A percentile compares a stretch with the other conserved stretches of the same genome.
Conservation (phyloP, 1,140 invertebrate genomes). For the Chionoecetes opilio region DNA sequence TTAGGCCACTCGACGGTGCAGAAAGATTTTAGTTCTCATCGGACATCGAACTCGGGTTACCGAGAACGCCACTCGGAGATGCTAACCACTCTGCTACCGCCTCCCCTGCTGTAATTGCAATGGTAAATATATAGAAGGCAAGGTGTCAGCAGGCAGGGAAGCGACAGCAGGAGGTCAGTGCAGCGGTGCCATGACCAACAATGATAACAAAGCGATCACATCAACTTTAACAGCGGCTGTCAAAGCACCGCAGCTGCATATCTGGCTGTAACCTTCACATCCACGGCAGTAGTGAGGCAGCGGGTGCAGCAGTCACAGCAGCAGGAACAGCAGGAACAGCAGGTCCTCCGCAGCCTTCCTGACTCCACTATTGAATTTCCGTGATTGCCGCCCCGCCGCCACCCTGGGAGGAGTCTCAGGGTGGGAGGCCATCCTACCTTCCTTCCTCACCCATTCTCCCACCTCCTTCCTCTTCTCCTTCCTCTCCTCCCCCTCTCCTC, state of each 20-base stretch:
- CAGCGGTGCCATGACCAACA: background rate
- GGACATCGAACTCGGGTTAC: too few relatives aligned
- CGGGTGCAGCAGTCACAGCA: constrained; percentile 1
- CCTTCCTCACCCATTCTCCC: background rate
- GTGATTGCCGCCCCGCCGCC: constrained; percentile 43
- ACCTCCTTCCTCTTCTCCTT: background rate
- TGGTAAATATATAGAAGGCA: too few relatives aligned
- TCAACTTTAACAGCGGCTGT: constrained; percentile 21
- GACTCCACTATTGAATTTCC: constrained; percentile 60
- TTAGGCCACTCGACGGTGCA: too few relatives aligned
- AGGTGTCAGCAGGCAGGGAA: background rate
- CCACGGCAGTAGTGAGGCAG: background rate
- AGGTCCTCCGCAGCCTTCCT: constrained; percentile 10
- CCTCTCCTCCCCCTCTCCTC: background rate
- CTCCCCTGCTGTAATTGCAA: background rate
- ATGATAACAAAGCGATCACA: background rate
- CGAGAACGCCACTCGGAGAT: too few relatives aligned
- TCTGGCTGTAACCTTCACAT: background rate
- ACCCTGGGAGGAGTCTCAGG: background rate
- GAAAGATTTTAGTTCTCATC: too few relatives aligned
- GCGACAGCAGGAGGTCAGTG: background rate
- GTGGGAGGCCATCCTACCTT: background rate
- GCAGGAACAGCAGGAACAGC: background rate
- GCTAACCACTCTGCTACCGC: background rate
- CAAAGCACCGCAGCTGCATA: too few relatives aligned